Evolutionary conservation across 1,140 invertebrate species (phyloP).

Genomic region (Radopholus similis): DNA sequence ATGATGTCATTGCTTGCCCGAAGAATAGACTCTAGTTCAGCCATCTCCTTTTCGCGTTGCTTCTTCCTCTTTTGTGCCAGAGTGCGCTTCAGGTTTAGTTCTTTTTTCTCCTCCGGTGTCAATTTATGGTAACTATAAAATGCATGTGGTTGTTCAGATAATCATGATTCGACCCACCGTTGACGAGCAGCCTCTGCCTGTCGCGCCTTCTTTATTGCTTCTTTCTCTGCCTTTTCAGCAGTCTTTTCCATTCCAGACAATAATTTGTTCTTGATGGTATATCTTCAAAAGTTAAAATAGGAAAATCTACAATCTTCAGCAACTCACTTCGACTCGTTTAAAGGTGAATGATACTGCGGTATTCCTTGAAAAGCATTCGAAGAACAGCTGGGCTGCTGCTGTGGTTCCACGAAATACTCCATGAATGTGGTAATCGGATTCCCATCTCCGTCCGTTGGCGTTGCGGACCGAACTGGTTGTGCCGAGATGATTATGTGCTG

Average conservation of each 20-base stretch:
- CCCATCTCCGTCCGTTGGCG: constrained; percentile 27
- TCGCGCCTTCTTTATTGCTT: constrained; percentile 32
- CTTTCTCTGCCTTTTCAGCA: constrained; percentile 23
- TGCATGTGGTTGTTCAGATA: not conserved
- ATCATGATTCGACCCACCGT: constrained; percentile 7
- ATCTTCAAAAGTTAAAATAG: constrained; percentile 7
- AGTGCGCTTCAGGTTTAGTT: constrained; percentile 38
- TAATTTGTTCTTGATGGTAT: constrained; percentile 23
- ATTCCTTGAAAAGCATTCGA: not conserved
- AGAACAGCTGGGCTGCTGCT: constrained; percentile 25
- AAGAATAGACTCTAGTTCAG: constrained; percentile 38
- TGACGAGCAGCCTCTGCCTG: constrained; percentile 39
- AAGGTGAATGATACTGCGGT: constrained; percentile 1
- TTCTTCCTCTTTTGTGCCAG: constrained; percentile 44
- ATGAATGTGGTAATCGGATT: constrained; percentile 29
- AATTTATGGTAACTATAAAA: constrained; percentile 35
- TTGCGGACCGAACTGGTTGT: constrained; percentile 22
- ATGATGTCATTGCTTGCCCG: constrained; percentile 38
- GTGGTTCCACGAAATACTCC: constrained; percentile 41
- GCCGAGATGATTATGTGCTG: constrained; percentile 33
- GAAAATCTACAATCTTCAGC: not conserved
- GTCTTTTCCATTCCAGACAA: not conserved
- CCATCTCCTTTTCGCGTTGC: constrained; percentile 40
- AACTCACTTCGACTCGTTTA: constrained; percentile 13
- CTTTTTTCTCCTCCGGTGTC: constrained; percentile 39